Conservation (phyloP, 2,113 vertebrate genomes). For the Saccopteryx bilineata region DNA sequence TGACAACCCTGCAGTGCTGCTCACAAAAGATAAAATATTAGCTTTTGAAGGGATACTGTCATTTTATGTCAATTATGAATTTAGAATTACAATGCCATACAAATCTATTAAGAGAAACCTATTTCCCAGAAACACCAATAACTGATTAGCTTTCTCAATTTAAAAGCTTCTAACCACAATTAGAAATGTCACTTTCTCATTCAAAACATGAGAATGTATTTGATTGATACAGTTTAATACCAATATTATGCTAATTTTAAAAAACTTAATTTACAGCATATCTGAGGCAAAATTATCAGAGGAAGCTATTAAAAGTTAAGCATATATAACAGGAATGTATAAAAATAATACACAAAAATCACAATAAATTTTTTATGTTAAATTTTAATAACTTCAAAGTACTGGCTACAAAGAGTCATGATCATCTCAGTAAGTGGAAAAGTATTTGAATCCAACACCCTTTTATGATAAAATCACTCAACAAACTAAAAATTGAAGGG, state of each 20-base stretch:
- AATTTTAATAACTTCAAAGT: constrained; percentile 58
- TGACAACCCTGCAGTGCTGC: background rate
- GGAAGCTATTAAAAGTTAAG: background rate
- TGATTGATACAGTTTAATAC: constrained; percentile 2
- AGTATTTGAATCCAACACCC: background rate
- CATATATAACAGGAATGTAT: background rate
- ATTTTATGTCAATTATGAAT: constrained; percentile 24
- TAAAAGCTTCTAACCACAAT: constrained; percentile 48
- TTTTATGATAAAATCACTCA: background rate
- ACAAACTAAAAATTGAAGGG: background rate
- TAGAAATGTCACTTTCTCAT: constrained; percentile 45
- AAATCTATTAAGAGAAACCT: background rate
- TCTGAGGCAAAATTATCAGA: constrained; percentile 3
- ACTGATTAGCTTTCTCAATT: background rate
- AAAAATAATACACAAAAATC: constrained; percentile 57
- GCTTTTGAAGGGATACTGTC: constrained; percentile 46
- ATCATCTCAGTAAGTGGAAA: background rate
- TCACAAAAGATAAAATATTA: constrained; percentile 45
- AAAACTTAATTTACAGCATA: constrained; percentile 4
- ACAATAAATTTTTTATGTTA: background rate
- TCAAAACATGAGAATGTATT: constrained; percentile 27
- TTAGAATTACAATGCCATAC: constrained; percentile 15
- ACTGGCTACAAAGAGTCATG: constrained; percentile 13
- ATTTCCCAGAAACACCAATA: constrained; percentile 47
- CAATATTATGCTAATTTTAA: constrained; percentile 35